Conservation (phyloP, 2,113 vertebrate species). For the Tursiops truncatus region DNA sequence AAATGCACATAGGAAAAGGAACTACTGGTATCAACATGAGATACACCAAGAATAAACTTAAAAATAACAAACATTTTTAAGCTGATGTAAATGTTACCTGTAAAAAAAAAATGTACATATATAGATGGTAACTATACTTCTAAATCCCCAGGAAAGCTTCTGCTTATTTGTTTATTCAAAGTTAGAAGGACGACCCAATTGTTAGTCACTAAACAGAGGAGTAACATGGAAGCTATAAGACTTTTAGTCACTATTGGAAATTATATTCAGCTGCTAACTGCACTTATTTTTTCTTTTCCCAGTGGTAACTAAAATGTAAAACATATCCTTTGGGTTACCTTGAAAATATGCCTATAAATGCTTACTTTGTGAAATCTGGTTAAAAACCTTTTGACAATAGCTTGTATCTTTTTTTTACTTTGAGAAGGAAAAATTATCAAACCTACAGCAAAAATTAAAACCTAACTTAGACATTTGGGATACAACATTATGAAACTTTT, state of each 20-base stretch:
- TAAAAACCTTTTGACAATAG: not conserved
- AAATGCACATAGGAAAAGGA: not conserved
- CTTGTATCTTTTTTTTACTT: not conserved
- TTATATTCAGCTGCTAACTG: slow-evolving; percentile 66
- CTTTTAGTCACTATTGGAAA: slow-evolving; percentile 73
- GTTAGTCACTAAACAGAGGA: slow-evolving; percentile 66
- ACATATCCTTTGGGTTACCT: not conserved
- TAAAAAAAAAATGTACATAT: not conserved
- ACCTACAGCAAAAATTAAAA: not conserved
- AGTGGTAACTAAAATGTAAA: slow-evolving; percentile 64
- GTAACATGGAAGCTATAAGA: slow-evolving; percentile 49
- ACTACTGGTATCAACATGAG: not conserved
- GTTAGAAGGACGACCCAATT: slow-evolving; percentile 55
- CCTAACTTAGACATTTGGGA: not conserved
- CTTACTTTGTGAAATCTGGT: not conserved
- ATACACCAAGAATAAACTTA: not conserved
- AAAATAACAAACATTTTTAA: slow-evolving; percentile 30
- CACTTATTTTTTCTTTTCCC: slow-evolving; percentile 72
- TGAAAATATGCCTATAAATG: not conserved
- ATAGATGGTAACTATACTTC: slow-evolving; percentile 30
- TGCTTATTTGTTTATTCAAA: slow-evolving; percentile 48
- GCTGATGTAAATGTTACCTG: not conserved
- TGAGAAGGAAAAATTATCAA: not conserved
- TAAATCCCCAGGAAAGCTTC: slow-evolving; percentile 54
- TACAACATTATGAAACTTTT: not conserved